Conservation (phyloP, 2,113 vertebrate species). For the Rostratula benghalensis region DNA sequence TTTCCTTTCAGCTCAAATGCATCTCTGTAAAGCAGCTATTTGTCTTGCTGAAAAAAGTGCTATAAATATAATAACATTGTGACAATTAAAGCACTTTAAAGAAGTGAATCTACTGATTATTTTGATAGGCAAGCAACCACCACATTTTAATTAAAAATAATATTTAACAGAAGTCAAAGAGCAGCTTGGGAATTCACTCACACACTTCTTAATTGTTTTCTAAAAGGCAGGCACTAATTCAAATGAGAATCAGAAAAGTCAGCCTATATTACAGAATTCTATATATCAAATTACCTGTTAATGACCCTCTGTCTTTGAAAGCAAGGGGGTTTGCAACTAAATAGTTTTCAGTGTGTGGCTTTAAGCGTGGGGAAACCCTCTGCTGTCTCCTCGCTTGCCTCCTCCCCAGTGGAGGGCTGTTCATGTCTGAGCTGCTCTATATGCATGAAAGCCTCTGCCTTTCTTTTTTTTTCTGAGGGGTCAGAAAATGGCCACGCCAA, state of each 20-base stretch:
- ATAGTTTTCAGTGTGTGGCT: neutral
- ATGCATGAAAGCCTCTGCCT: neutral
- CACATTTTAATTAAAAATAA: neutral
- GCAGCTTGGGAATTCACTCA: neutral
- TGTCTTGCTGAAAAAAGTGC: neutral
- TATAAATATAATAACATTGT: neutral
- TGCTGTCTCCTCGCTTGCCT: neutral
- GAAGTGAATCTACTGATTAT: neutral
- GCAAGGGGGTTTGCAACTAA: neutral
- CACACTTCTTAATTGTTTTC: neutral
- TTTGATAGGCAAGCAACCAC: neutral
- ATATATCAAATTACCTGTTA: neutral
- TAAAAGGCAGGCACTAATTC: neutral
- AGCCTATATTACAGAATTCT: neutral
- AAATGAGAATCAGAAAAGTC: neutral
- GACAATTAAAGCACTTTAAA: neutral
- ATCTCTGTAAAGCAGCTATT: neutral
- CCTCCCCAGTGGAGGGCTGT: neutral
- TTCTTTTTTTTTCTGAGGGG: neutral
- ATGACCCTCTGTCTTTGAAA: neutral
- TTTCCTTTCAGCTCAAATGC: neutral
- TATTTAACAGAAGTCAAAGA: neutral
- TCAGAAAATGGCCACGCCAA: slow-evolving; percentile 42
- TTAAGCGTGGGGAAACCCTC: accelerated
- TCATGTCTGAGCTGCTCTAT: neutral